Evolutionary conservation across 1,140 invertebrate species (phyloP), one percentile per base, ranked within the genome.

Genomic region (Ceratoteleas bidentatus): DNA sequence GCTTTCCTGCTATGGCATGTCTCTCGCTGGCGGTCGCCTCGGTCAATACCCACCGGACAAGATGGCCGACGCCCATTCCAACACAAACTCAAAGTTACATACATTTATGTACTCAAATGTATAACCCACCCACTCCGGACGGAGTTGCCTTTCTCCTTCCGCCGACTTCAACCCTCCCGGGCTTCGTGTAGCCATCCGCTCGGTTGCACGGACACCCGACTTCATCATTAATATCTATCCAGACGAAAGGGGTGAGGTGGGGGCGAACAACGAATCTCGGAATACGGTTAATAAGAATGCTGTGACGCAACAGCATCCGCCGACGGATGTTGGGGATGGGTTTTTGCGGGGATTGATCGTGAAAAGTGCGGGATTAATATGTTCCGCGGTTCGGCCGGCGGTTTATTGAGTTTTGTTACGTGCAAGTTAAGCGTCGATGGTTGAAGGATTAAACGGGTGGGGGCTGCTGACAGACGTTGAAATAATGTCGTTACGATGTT

Each of bases 21-120:
- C 85, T 89, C 87, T 86, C 85, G 87, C 86, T 87, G 88, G 89
- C 87, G 89, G 89, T 90, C 88, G 89, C 87, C 86, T 90, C 90
- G 91, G 91, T 92, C 91, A 92, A 92, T 92, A 92, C 90, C 90
- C 89, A 92, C 91, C 90, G 91, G 91, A 92, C 91, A 92, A 92
- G 90, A 92, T 92, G 91, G 91, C 91, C 90, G 91, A 90, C 91
- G 90, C 90, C 89, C 90, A 91, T 89, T 89, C 89, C 85, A 90
- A 91, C 91, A 90, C 90, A 88, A 88, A 87, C 90, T 88, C 88
- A 88, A 90, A 91, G 90, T 92, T 90, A 91, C 90, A 90, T 91
- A 91, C 90, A 91, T 92, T 92, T 91, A 91, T 91, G 90, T 91
- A 91, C 90, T 91, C 88, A 91, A 90, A 91, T 91, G 89, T 90